Base-by-base conservation (phyloP, 2,888 invertebrate genomes). In the Thymelicus lineola region DNA sequence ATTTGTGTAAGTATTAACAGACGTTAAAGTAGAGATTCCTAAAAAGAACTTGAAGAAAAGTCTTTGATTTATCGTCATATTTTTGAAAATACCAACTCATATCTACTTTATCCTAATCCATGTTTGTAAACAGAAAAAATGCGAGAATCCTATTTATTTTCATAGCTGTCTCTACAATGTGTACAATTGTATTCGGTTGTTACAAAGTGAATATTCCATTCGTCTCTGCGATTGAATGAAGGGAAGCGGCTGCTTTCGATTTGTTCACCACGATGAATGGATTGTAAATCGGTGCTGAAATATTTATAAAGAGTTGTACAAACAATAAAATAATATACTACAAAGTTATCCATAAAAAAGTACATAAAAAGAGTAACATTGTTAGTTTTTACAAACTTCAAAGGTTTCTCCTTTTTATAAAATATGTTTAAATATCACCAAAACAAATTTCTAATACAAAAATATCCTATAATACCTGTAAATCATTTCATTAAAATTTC, bases 221-320 rank as follows among this genome's bases (percentile, higher is more conserved):
- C 69, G 69, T 71, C 71, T 72, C 77, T 73, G 76, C 76, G 82
- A 84, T 82, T 88, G 87, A 88, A 85, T 83, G 90, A 86, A 84
- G 84, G 86, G 85, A 87, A 83, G 85, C 81, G 77, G 77, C 72
- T 66, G 75, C 83, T 83, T 88, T 87, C 86, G 86, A 89, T 89
- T 90, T 87, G 86, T 86, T 81, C 76, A 77, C 68, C 17, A 76
- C 79, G 77, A 86, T 91, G 90, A 92, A 92, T 92, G 86, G 92
- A 86, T 88, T 80, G 89, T 92, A 89, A 92, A 87, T 85, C 72
- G 74, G 73, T 71, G 75, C 77, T 77, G 75, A 76, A 79, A 79
- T 79, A 75, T 75, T 71, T 70, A 73, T 71, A 76, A 74, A 15
- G 76, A 72, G 74, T 66, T 65, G 77, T 73, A 75, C 72, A 75